Evolutionary conservation across 2,888 invertebrate species (phyloP), one percentile per base, ranked within the genome.

Genomic region (Biston betularia): DNA sequence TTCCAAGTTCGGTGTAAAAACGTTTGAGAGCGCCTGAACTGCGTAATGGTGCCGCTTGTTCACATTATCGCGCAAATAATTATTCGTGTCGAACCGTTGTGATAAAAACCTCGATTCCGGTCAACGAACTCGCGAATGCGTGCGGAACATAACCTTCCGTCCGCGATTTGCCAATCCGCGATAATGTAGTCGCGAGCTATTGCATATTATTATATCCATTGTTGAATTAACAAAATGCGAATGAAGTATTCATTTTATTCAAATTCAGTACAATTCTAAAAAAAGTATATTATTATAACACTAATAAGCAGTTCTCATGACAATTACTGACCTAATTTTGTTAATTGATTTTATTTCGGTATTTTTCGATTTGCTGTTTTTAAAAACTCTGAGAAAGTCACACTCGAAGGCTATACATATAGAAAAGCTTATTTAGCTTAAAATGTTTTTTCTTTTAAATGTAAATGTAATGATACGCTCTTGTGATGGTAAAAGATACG

Each of bases 91-190:
- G 35, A 9, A n/a, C n/a, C 50, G 50, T 33, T 34, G 52, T 15
- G 53, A 53, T 53, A 38, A 53, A 35, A 40, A 53, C 53, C 53
- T 40, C 10, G 53, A 15, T 53, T 11, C 6, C 40, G 53, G 53
- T 40, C 38, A 35, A 6, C 40, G 53, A 53, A 40, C 53, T 53
- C 15, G 53, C 40, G 11, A 6, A 50, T 14, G 35, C 35, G 52
- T 12, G 53, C 40, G 40, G 40, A 40, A 6, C 15, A 15, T 12
- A 7, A 6, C 7, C 14, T 5, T 24, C 24, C 24, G 24, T 14
- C 12, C 50, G 10, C n/a, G 50, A 50, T 34, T n/a, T n/a, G 53
- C 5, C 53, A 15, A 38, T 0, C 10, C 14, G 40, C 53, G 10
- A 15, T 15, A 15, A 15, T 11, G 53, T 11, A 3, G 11, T 6